Evolutionary conservation across 2,113 vertebrate species (phyloP).

Genomic region (Rattus norvegicus): GRCr8 NC_086022.1:123197001-123197500

Average conservation of each 20-base stretch:
- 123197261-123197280: no score
- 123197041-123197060: no score
- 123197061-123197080: no score
- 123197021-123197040: no score
- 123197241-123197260: neutral
- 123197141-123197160: neutral
- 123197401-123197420: neutral
- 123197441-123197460: neutral
- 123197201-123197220: neutral
- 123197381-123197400: neutral
- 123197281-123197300: neutral
- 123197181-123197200: neutral
- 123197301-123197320: neutral
- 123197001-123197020: no score
- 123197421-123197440: neutral
- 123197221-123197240: neutral
- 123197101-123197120: no score
- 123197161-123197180: neutral
- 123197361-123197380: neutral
- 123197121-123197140: no score
- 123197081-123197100: no score
- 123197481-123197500: neutral
- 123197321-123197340: neutral
- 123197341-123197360: neutral
- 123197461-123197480: neutral